A percentile compares a stretch with the other conserved stretches of the same genome.
phyloP scores from a whole-genome alignment of 2,113 vertebrate genomes.

The Lagopus leucura region DNA sequence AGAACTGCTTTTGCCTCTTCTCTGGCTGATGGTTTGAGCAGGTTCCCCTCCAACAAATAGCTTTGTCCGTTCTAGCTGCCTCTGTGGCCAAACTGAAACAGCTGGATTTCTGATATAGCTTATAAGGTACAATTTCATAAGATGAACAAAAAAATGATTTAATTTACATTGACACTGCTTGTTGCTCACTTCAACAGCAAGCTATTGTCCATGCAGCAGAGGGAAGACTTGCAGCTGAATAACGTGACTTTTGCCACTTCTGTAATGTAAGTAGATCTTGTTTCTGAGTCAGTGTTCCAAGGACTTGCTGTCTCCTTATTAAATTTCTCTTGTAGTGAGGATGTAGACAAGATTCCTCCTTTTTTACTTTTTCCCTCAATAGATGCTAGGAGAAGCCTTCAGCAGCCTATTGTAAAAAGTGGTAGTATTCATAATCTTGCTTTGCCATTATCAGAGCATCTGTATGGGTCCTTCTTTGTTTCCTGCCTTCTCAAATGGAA shows the following conservation, averaged over 20 bases:
- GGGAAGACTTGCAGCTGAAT: neutral
- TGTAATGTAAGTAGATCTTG: neutral
- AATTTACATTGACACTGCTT: neutral
- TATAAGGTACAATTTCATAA: neutral
- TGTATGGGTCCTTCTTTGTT: neutral
- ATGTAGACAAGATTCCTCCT: neutral
- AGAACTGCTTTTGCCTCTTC: neutral
- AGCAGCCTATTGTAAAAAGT: neutral
- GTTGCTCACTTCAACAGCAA: neutral
- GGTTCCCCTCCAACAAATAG: neutral
- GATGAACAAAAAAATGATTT: neutral
- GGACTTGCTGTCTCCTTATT: neutral
- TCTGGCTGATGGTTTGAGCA: neutral
- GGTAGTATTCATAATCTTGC: neutral
- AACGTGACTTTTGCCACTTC: neutral
- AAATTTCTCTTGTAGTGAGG: neutral
- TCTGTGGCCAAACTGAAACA: neutral
- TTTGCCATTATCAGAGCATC: accelerated
- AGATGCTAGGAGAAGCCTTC: neutral
- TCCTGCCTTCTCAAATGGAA: neutral
- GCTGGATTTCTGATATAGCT: neutral
- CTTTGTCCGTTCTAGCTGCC: neutral
- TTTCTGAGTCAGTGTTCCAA: neutral
- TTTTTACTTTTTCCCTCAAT: neutral
- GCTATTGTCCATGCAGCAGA: neutral